These are phyloP conservation scores for Bombus turneri DNA, from an alignment of 1,140 invertebrate species.

Conservation along the genomic window DNA sequence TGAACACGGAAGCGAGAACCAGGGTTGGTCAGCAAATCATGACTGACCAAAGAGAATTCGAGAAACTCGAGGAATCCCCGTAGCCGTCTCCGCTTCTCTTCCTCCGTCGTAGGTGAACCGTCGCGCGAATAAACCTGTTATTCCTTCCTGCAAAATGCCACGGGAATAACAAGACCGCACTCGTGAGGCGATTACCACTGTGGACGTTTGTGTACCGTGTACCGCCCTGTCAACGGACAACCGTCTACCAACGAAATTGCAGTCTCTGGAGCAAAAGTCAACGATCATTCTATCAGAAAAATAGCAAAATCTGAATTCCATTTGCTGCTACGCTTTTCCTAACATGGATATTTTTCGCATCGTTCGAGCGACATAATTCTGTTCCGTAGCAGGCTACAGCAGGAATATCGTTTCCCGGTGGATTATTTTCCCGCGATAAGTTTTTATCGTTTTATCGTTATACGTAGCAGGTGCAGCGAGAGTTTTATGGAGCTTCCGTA, in stretches of 20 bases:
- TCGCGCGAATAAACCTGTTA: slow-evolving; percentile 54
- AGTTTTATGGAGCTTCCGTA: neutral
- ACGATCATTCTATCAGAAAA: neutral
- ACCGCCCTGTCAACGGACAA: slow-evolving; percentile 25
- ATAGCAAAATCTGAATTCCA: neutral
- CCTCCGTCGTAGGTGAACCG: neutral
- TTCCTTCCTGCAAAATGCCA: slow-evolving; percentile 54
- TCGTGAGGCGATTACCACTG: slow-evolving; percentile 3
- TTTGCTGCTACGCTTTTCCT: too few relatives aligned
- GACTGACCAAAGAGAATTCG: slow-evolving; percentile 61
- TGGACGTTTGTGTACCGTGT: neutral
- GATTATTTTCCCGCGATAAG: too few relatives aligned
- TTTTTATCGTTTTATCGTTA: neutral
- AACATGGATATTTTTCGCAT: neutral
- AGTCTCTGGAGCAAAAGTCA: neutral
- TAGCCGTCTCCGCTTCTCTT: neutral
- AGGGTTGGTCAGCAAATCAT: slow-evolving; percentile 51
- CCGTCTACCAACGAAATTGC: neutral
- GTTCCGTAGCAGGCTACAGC: neutral
- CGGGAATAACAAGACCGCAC: slow-evolving; percentile 22
- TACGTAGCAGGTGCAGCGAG: neutral
- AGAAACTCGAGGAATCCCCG: slow-evolving; percentile 61
- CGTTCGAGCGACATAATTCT: neutral
- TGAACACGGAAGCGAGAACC: neutral
- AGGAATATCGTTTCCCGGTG: too few relatives aligned